Percentiles rank a stretch among this genome's conserved stretches.
Evolutionary conservation across 2,888 invertebrate genomes (phyloP).

Genomic region (Epiblema foenella): DNA sequence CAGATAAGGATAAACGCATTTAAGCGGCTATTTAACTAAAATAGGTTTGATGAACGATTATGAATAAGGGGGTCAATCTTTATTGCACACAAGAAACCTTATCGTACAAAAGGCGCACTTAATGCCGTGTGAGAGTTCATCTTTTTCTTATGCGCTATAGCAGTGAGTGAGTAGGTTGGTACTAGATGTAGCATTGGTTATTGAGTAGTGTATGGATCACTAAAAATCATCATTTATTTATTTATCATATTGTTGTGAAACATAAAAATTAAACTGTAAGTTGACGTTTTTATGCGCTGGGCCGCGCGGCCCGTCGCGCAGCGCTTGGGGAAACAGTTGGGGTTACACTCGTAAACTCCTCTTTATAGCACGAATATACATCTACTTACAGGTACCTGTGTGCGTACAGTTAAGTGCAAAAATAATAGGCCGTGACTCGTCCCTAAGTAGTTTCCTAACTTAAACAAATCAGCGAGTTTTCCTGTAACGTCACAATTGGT

Average conservation of each 20-base stretch:
- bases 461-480: not conserved
- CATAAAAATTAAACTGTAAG: not conserved
- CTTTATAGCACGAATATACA: slow-evolving; percentile 14
- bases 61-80: too few relatives aligned
- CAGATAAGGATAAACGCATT: too few relatives aligned
- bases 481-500: not conserved
- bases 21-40: too few relatives aligned
- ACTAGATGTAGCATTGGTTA: too few relatives aligned
- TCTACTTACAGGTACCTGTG: not conserved
- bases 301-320: slow-evolving; percentile 6
- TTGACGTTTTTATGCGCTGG: slow-evolving; percentile 9
- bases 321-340: slow-evolving; percentile 18
- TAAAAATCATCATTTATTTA: slow-evolving; percentile 8
- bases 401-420: slow-evolving; percentile 18
- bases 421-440: not conserved
- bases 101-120: too few relatives aligned
- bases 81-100: too few relatives aligned
- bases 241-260: slow-evolving; percentile 1
- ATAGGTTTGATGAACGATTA: too few relatives aligned
- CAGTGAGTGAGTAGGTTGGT: too few relatives aligned
- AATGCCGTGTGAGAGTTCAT: too few relatives aligned
- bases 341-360: slow-evolving; percentile 20
- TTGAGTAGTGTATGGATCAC: not conserved
- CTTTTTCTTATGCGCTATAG: too few relatives aligned
- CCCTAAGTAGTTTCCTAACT: too few relatives aligned